Percentiles rank a stretch among this genome's conserved stretches.
Evolutionary conservation across 2,888 invertebrate genomes (phyloP).

Genomic region (Amaurobius ferox): DNA sequence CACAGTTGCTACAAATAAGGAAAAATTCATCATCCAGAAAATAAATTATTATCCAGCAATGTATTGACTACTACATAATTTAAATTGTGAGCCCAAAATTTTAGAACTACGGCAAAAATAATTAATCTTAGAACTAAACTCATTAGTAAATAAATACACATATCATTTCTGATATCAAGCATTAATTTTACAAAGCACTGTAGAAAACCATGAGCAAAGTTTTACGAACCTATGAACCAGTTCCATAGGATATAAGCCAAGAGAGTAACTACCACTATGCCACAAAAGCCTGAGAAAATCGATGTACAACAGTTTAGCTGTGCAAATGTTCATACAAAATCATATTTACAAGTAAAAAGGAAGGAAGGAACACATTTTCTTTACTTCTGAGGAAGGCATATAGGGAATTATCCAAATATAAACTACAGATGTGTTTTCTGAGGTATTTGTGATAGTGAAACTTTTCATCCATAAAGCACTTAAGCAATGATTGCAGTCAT

Average conservation of each 20-base stretch:
- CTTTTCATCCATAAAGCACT: not conserved
- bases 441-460: slow-evolving; percentile 2
- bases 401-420: not conserved
- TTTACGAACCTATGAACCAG: not conserved
- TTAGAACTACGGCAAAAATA: too few relatives aligned
- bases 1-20: too few relatives aligned
- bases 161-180: too few relatives aligned
- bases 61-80: too few relatives aligned
- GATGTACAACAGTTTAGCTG: not conserved
- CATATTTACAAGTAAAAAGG: not conserved
- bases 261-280: not conserved
- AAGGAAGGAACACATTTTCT: not conserved
- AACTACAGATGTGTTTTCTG: not conserved
- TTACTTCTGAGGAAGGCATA: not conserved
- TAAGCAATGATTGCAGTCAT: not conserved
- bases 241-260: not conserved
- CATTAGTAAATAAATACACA: too few relatives aligned
- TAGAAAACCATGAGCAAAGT: too few relatives aligned
- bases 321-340: not conserved
- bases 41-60: too few relatives aligned
- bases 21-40: too few relatives aligned
- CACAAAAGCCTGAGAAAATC: slow-evolving; percentile 7
- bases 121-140: too few relatives aligned
- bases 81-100: too few relatives aligned
- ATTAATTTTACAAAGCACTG: too few relatives aligned